Percentiles rank a stretch among this genome's conserved stretches.
Evolutionary conservation across 2,797 vertebrate genomes (phyloP).

Genomic region (Amblyopsis hoosieri): DNA sequence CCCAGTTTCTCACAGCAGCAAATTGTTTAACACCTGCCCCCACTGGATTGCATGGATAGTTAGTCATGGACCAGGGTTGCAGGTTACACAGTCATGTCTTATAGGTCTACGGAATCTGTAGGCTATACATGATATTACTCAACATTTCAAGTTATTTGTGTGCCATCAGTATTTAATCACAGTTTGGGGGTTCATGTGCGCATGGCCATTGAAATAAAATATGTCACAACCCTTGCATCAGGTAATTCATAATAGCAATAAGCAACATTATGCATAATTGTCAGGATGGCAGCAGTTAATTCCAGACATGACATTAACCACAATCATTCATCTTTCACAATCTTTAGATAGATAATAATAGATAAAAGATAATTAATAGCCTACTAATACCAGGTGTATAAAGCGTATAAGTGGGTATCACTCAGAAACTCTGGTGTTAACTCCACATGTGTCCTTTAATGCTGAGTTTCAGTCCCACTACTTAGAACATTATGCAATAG

Average conservation of each 20-base stretch:
- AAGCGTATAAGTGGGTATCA: not conserved
- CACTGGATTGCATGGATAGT: conserved; percentile 39
- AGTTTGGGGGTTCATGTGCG: no score
- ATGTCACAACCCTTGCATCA: conserved; percentile 30
- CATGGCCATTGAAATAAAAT: no score
- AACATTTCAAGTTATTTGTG: no score
- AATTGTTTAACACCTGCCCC: conserved; percentile 52
- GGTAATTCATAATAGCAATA: conserved; percentile 71
- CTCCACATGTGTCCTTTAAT: no score
- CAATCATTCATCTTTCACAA: no score
- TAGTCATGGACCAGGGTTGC: not conserved
- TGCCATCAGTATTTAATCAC: no score
- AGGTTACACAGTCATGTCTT: not conserved
- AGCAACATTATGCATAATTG: conserved; percentile 72
- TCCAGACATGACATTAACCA: no score
- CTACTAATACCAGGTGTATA: not conserved
- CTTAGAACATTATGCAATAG: conserved; percentile 2
- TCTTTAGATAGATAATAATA: not conserved
- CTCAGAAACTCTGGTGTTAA: no score
- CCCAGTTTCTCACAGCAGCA: not conserved
- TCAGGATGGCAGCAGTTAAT: conserved; percentile 26
- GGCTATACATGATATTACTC: no score
- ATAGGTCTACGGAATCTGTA: no score
- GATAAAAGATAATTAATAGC: not conserved
- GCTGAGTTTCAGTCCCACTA: not conserved